phyloP scores from a whole-genome alignment of 2,113 vertebrate genomes.

The Mellivora capensis region DNA sequence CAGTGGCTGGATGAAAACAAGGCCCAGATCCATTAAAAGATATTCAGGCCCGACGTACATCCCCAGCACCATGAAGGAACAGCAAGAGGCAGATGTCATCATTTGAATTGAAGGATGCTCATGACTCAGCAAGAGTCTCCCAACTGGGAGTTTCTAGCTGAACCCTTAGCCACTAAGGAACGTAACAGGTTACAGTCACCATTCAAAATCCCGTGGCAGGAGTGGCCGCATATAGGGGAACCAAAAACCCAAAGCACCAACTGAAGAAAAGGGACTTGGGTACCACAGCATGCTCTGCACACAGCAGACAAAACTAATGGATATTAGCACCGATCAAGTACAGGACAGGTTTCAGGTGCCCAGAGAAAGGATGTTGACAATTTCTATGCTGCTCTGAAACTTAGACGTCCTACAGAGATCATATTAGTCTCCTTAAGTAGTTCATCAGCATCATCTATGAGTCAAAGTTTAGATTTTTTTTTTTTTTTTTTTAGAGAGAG shows the following conservation, averaged over 20 bases:
- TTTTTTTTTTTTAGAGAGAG: too few relatives aligned
- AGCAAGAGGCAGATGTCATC: neutral
- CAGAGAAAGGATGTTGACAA: neutral
- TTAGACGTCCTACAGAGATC: neutral
- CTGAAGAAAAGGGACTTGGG: neutral
- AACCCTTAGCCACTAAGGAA: neutral
- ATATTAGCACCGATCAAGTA: neutral
- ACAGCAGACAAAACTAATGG: neutral
- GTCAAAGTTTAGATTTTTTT: slow-evolving; percentile 53
- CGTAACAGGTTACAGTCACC: neutral
- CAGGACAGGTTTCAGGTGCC: neutral
- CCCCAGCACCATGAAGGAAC: neutral
- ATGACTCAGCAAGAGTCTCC: neutral
- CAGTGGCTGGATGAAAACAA: neutral
- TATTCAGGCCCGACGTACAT: neutral
- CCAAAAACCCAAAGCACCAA: neutral
- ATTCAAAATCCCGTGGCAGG: neutral
- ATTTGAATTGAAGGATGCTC: neutral
- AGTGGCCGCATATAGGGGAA: neutral
- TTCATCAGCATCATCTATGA: neutral
- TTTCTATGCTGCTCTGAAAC: neutral
- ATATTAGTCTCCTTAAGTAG: neutral
- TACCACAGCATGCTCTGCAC: neutral
- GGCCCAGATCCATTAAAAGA: neutral
- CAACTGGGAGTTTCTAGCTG: neutral